phyloP scores from a whole-genome alignment of 2,888 invertebrate genomes.

The Calameuta idolon region DNA sequence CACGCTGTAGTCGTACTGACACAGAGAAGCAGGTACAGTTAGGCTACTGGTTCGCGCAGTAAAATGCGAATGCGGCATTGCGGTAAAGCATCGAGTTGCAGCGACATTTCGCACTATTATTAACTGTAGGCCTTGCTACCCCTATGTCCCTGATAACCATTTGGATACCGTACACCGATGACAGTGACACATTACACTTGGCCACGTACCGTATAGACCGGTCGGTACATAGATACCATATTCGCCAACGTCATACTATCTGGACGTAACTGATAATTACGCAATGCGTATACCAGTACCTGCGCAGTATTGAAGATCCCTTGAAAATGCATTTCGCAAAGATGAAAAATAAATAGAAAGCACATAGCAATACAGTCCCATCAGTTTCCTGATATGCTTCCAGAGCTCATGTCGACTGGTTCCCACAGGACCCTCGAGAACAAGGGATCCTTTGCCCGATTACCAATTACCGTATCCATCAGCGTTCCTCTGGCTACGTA shows the following conservation, averaged over 20 bases:
- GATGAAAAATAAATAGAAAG: neutral
- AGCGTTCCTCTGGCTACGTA: constrained; percentile 46
- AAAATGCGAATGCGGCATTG: constrained; percentile 38
- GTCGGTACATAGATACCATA: constrained; percentile 23
- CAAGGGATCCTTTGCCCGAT: constrained; percentile 33
- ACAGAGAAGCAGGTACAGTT: neutral
- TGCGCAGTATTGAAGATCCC: neutral
- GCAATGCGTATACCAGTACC: constrained; percentile 20
- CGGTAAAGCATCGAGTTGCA: constrained; percentile 39
- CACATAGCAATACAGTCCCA: neutral
- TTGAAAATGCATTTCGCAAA: neutral
- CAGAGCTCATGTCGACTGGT: neutral
- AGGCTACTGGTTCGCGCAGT: constrained; percentile 7
- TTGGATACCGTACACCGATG: constrained; percentile 55
- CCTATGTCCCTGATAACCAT: constrained; percentile 52
- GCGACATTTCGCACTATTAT: constrained; percentile 39
- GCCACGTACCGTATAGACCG: constrained; percentile 42
- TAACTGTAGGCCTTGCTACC: constrained; percentile 29
- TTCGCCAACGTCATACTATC: constrained; percentile 43
- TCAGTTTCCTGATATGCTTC: neutral
- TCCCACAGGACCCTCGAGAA: neutral
- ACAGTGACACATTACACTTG: constrained; percentile 62
- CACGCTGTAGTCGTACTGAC: neutral
- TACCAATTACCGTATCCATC: constrained; percentile 52
- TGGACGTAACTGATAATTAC: constrained; percentile 61